These are phyloP conservation scores for Trichomycterus rosablanca DNA, from an alignment of 2,113 vertebrate species.

Conservation along the genomic window DNA sequence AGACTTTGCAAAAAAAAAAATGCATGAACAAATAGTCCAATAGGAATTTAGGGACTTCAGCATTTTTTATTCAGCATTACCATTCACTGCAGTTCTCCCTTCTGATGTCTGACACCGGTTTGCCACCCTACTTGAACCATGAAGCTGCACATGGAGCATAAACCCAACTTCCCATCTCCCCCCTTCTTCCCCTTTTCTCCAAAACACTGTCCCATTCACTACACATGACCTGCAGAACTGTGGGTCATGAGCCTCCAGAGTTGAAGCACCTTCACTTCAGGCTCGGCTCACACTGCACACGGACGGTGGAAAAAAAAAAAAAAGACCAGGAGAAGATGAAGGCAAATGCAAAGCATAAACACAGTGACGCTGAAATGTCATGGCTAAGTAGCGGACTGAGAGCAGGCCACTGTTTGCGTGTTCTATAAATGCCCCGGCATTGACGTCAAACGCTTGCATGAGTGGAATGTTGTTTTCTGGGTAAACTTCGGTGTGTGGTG, in stretches of 20 bases:
- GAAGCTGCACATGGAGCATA: conserved; percentile 4
- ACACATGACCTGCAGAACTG: conserved; percentile 10
- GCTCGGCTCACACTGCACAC: conserved; percentile 28
- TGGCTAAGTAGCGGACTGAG: conserved; percentile 42
- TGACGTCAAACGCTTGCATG: conserved; percentile 57
- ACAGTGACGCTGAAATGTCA: conserved; percentile 46
- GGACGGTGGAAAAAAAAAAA: conserved; percentile 5
- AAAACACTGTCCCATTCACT: conserved; percentile 41
- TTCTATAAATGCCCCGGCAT: conserved; percentile 48
- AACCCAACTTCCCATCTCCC: conserved; percentile 25
- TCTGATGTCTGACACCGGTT: background rate
- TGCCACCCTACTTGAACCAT: conserved; percentile 8
- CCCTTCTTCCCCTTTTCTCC: conserved; percentile 5
- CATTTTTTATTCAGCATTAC: too few species aligned
- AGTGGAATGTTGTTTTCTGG: conserved; percentile 57
- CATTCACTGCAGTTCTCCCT: too few species aligned
- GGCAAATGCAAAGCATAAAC: conserved; percentile 44
- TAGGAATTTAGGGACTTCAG: too few species aligned
- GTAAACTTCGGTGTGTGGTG: conserved; percentile 54
- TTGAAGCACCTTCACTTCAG: conserved; percentile 27
- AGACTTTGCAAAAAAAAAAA: too few species aligned
- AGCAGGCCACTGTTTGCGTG: conserved; percentile 43
- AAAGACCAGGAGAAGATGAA: conserved; percentile 26
- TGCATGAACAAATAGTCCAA: too few species aligned
- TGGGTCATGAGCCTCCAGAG: conserved; percentile 5